phyloP scores from a whole-genome alignment of 1,140 invertebrate genomes.

The Palaemon carinicauda region DNA sequence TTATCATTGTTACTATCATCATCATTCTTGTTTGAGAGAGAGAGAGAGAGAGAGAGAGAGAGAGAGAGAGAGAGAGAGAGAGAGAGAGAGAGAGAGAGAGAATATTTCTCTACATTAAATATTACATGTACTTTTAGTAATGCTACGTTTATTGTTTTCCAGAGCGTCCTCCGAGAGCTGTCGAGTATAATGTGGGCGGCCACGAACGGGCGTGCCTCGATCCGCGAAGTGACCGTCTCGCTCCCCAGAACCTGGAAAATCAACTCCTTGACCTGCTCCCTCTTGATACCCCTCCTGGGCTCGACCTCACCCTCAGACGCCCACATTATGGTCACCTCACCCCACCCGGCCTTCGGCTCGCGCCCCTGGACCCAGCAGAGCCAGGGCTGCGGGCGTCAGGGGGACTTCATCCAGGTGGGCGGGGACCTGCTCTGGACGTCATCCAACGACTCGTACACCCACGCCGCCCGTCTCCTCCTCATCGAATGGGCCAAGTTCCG shows the following conservation, averaged over 20 bases:
- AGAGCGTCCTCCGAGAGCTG: constrained; percentile 41
- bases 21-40: neutral
- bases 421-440: constrained; percentile 59
- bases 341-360: constrained; percentile 59
- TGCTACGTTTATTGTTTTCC: neutral
- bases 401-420: constrained; percentile 62
- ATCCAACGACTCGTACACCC: constrained; percentile 37
- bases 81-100: neutral
- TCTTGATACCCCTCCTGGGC: constrained; percentile 3
- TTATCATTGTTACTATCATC: no score
- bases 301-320: constrained; percentile 6
- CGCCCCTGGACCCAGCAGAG: constrained; percentile 63
- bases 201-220: constrained; percentile 68
- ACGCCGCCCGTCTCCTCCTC: constrained; percentile 63
- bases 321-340: constrained; percentile 27
- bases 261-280: constrained; percentile 35
- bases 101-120: neutral
- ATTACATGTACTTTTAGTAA: neutral
- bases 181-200: constrained; percentile 60
- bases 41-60: neutral
- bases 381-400: constrained; percentile 61
- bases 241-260: constrained; percentile 68
- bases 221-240: constrained; percentile 68
- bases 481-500: constrained; percentile 67
- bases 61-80: neutral